Conservation (phyloP, 37 sponge, comb jelly and placozoan species). For the Theonella swinhoei region DNA sequence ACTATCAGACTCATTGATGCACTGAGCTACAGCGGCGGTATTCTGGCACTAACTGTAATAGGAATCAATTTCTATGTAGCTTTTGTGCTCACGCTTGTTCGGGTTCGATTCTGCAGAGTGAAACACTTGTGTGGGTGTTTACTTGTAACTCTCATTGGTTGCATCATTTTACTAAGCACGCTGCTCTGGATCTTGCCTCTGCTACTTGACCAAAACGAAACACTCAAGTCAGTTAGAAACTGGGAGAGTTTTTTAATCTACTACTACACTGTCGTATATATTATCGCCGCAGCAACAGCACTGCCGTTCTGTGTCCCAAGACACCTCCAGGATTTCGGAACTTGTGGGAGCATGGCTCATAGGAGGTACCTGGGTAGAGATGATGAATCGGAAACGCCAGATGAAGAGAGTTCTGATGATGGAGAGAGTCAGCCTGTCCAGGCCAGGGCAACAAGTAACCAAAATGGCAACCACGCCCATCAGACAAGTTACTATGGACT, state of each 20-base stretch:
- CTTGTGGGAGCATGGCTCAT: too few species aligned
- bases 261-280: background rate
- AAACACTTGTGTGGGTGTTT: background rate
- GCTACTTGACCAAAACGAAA: background rate
- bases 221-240: background rate
- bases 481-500: background rate
- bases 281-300: background rate
- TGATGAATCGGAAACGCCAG: background rate
- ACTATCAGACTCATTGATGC: slow-evolving; percentile 20
- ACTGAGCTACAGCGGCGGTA: slow-evolving; percentile 32
- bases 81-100: background rate
- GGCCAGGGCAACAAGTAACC: too few species aligned
- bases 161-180: background rate
- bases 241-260: background rate
- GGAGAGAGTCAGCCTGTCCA: too few species aligned
- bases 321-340: background rate
- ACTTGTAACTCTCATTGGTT: background rate
- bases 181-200: background rate
- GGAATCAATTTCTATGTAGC: slow-evolving; percentile 28
- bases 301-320: background rate
- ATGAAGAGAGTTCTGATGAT: background rate
- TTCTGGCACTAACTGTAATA: slow-evolving; percentile 24
- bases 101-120: background rate
- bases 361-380: background rate
- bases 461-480: background rate